A percentile compares a stretch with the other conserved stretches of the same genome.
Evolutionary conservation across 2,888 invertebrate genomes (phyloP).

Genomic region (Craniophora ligustri): DNA sequence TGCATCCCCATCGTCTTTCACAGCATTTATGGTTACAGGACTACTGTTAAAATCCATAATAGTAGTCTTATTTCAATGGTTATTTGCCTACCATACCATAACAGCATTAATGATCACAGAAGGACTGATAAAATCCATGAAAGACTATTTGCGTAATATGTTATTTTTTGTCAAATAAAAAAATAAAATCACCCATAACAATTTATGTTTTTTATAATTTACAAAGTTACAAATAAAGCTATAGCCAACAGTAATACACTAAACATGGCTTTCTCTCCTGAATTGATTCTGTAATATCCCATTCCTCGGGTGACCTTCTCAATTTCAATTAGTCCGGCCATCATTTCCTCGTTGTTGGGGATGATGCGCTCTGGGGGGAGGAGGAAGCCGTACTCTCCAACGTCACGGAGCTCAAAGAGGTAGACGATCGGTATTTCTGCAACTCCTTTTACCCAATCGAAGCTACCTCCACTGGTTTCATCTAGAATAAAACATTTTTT

Average conservation of each 20-base stretch:
- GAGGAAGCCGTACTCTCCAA: constrained; percentile 88
- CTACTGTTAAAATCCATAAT: no score
- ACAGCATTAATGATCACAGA: no score
- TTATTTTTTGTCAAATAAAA: no score
- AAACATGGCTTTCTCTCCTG: constrained; percentile 44
- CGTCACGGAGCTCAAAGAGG: constrained; percentile 89
- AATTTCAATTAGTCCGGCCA: constrained; percentile 87
- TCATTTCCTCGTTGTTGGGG: constrained; percentile 89
- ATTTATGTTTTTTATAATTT: constrained; percentile 20
- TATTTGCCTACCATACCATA: no score
- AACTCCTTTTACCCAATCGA: constrained; percentile 89
- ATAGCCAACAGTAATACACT: constrained; percentile 48
- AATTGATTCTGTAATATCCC: constrained; percentile 64
- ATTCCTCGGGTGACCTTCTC: constrained; percentile 71
- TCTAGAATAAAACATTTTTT: constrained; percentile 66
- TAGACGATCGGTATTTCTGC: constrained; percentile 87
- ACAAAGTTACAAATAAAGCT: constrained; percentile 42
- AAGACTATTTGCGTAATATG: no score
- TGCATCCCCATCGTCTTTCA: no score
- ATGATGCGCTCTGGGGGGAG: constrained; percentile 86
- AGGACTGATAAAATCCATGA: no score
- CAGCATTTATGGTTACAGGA: no score
- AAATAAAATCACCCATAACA: neutral
- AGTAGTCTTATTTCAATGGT: no score
- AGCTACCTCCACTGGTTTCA: constrained; percentile 81